Evolutionary conservation across 2,888 invertebrate genomes (phyloP).

Genomic region (Apodemia hepburni): DNA sequence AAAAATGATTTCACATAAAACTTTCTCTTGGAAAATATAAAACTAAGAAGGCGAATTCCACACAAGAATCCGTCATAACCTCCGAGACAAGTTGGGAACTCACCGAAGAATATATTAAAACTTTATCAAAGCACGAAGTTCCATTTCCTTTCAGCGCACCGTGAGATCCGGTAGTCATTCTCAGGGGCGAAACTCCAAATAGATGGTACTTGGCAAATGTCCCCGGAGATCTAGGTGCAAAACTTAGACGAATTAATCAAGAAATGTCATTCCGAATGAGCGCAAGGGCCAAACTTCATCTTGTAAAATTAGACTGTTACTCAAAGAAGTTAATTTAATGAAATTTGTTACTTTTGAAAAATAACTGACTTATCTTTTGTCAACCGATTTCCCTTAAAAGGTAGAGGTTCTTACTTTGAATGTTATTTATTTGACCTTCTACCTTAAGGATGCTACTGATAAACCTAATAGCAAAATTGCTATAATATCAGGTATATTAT

Average conservation of each 20-base stretch:
- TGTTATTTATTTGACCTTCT: too few species aligned
- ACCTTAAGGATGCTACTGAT: too few species aligned
- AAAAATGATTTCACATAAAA: neutral
- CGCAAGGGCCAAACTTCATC: neutral
- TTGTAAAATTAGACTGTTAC: slow-evolving; percentile 7
- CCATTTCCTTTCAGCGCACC: slow-evolving; percentile 59
- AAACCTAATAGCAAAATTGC: too few species aligned
- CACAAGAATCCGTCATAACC: slow-evolving; percentile 63
- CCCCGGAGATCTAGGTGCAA: slow-evolving; percentile 20
- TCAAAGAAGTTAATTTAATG: slow-evolving; percentile 3
- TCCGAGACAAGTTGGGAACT: slow-evolving; percentile 62
- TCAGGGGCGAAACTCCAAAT: slow-evolving; percentile 37
- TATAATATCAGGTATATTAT: too few species aligned
- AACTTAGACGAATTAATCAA: slow-evolving; percentile 26
- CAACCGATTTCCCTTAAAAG: too few species aligned
- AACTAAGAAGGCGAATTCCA: slow-evolving; percentile 30
- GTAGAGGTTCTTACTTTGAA: too few species aligned
- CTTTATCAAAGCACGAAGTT: slow-evolving; percentile 75
- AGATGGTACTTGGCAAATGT: slow-evolving; percentile 28
- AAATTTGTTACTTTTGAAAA: neutral
- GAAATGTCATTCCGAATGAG: slow-evolving; percentile 3
- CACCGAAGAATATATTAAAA: slow-evolving; percentile 78
- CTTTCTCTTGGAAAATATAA: neutral
- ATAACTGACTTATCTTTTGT: too few species aligned
- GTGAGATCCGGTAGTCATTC: slow-evolving; percentile 40